phyloP scores from a whole-genome alignment of 2,797 vertebrate species.

The Sarcophilus harrisii region DNA sequence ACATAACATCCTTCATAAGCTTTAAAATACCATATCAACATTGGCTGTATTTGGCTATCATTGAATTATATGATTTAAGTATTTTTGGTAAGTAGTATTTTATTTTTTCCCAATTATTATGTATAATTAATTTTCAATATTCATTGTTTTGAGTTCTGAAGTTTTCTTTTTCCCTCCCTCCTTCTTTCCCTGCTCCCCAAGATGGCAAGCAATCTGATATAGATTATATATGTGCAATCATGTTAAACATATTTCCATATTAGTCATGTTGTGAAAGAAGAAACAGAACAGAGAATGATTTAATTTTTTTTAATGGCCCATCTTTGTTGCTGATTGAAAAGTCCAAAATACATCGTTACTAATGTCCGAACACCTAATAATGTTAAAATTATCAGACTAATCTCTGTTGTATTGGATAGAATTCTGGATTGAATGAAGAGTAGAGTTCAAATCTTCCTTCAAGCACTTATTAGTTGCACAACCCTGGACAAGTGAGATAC shows the following conservation, averaged over 20 bases:
- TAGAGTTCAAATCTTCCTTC: neutral
- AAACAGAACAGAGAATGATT: neutral
- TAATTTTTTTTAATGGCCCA: neutral
- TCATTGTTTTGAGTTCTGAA: neutral
- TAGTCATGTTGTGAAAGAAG: neutral
- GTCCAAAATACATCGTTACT: neutral
- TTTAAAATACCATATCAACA: neutral
- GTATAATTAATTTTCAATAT: neutral
- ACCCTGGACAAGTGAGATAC: neutral
- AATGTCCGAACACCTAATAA: neutral
- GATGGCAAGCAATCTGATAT: neutral
- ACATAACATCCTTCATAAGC: neutral
- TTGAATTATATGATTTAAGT: neutral
- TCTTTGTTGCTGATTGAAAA: no score
- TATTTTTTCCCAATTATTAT: neutral
- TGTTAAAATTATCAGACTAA: neutral
- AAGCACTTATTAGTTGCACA: neutral
- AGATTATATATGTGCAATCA: no score
- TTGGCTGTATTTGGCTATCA: neutral
- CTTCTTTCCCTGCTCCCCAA: neutral
- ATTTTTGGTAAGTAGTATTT: neutral
- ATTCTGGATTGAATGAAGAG: neutral
- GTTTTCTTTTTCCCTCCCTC: neutral
- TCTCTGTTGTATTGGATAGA: neutral
- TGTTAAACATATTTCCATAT: no score